These are phyloP conservation scores for Psilopsiagon aurifrons DNA, from an alignment of 2,113 vertebrate species.

Conservation along the genomic window DNA sequence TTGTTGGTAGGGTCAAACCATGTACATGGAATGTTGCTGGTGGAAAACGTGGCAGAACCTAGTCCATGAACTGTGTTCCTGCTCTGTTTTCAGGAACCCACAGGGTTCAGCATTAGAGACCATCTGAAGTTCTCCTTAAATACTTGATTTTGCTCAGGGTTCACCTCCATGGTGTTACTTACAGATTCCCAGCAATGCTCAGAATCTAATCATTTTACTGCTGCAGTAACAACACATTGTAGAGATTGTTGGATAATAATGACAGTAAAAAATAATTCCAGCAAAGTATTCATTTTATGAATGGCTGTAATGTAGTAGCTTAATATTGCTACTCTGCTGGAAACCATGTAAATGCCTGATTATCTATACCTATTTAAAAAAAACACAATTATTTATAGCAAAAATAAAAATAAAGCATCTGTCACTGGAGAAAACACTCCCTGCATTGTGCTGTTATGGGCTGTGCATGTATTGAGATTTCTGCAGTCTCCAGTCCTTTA, in stretches of 20 bases:
- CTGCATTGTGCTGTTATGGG: neutral
- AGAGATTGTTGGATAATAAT: slow-evolving; percentile 42
- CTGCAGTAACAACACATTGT: neutral
- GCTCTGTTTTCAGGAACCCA: neutral
- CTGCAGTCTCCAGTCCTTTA: slow-evolving; percentile 11
- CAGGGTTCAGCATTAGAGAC: neutral
- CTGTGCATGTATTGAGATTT: neutral
- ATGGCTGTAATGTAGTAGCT: slow-evolving; percentile 56
- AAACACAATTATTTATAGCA: slow-evolving; percentile 50
- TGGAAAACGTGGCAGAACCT: neutral
- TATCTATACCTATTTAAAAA: slow-evolving; percentile 64
- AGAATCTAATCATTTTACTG: slow-evolving; percentile 27
- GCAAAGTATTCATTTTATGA: slow-evolving; percentile 32
- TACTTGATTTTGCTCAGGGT: neutral
- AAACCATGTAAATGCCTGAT: slow-evolving; percentile 66
- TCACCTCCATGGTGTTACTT: neutral
- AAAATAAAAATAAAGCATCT: slow-evolving; percentile 60
- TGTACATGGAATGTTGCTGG: neutral
- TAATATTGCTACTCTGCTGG: slow-evolving; percentile 69
- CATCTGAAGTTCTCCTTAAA: neutral
- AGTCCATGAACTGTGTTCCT: neutral
- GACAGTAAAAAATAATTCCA: slow-evolving; percentile 56
- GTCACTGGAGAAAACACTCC: slow-evolving; percentile 15
- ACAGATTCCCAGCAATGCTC: neutral
- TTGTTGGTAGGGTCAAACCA: neutral